phyloP scores from a whole-genome alignment of 2,797 vertebrate species.

The Borostomias antarcticus region DNA sequence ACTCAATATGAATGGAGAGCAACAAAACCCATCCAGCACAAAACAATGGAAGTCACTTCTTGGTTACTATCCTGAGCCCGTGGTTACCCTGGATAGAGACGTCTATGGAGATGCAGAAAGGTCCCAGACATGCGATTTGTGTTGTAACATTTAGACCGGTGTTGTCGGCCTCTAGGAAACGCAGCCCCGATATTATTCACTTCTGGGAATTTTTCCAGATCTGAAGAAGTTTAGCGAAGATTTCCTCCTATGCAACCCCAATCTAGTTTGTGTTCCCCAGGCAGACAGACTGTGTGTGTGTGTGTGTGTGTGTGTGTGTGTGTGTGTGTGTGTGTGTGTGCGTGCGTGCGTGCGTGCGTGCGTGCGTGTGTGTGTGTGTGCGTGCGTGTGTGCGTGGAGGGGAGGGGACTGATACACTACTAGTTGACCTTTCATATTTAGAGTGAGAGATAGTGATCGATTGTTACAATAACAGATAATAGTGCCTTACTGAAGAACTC shows the following conservation, averaged over 20 bases:
- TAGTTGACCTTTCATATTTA: neutral
- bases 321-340: no score
- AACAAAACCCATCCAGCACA: slow-evolving; percentile 36
- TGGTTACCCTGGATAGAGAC: slow-evolving; percentile 20
- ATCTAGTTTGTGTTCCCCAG: no score
- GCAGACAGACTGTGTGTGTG: no score
- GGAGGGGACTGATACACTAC: neutral
- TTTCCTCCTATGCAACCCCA: no score
- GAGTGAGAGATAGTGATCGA: slow-evolving; percentile 5
- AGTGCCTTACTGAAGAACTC: slow-evolving; percentile 56
- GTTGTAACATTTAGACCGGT: slow-evolving; percentile 4
- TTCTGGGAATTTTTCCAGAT: neutral
- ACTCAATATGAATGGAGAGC: neutral
- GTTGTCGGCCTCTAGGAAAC: no score
- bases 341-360: no score
- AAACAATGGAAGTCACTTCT: slow-evolving; percentile 33
- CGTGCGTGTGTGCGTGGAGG: neutral
- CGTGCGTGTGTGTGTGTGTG: neutral
- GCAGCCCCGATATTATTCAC: no score
- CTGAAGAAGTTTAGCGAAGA: no score
- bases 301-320: no score
- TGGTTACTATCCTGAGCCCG: slow-evolving; percentile 37
- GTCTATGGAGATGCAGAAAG: slow-evolving; percentile 13
- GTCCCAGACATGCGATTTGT: neutral
- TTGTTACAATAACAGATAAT: slow-evolving; percentile 60